Conservation (phyloP, 1,140 invertebrate species). For the Conus ventricosus region DNA sequence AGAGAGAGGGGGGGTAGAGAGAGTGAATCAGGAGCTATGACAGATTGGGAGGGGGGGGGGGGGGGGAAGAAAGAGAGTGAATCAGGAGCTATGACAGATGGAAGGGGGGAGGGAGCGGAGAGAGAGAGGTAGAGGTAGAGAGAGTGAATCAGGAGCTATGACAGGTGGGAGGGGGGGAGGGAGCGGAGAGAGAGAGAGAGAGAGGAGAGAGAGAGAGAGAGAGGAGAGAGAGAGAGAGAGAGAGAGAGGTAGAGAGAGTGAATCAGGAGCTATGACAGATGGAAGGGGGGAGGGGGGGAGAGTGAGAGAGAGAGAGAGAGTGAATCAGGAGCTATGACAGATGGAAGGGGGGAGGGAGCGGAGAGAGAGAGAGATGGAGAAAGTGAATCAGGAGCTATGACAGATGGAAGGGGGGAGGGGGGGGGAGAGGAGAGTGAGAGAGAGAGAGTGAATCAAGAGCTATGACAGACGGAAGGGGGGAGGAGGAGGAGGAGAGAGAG, state of each 20-base stretch:
- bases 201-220: not conserved
- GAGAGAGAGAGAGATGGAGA: not conserved
- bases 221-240: not conserved
- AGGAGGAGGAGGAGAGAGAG: not conserved
- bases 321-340: not conserved
- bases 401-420: not conserved
- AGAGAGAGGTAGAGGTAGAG: not conserved
- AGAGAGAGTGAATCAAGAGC: not conserved
- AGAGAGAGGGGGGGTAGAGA: not conserved
- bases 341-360: not conserved
- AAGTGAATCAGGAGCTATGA: not conserved
- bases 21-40: not conserved
- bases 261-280: no score
- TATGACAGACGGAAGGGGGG: not conserved
- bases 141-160: not conserved
- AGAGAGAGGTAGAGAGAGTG: not conserved
- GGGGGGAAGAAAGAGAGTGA: not conserved
- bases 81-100: not conserved
- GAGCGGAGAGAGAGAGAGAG: conserved; percentile 12
- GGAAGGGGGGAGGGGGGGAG: not conserved
- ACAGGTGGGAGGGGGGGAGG: not conserved
- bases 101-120: not conserved
- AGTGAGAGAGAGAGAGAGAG: not conserved
- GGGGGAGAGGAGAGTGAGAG: no score
- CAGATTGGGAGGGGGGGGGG: not conserved